Base-by-base conservation (phyloP, 2,113 vertebrate species). In the Nibea coibor region DNA sequence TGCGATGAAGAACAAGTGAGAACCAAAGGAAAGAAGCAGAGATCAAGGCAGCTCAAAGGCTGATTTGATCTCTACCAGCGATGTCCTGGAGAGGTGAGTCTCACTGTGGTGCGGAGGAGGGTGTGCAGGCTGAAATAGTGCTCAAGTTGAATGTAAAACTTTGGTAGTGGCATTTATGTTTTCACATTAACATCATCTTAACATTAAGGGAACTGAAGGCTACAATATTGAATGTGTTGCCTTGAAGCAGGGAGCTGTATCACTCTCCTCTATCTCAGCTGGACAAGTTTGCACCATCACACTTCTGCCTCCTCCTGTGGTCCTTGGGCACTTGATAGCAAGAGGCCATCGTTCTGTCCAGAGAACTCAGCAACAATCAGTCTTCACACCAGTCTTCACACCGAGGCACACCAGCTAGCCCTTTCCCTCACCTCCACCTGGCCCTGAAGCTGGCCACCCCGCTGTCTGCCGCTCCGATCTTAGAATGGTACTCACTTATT, bases 41-140 rank as follows among this genome's bases (percentile, higher is more conserved):
- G 78, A 90, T 88, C 80, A 90, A 87, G 74, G 83, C 35, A 47
- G 67, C 80, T 85, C 67, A 81, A 67, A 77, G 71, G 73, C 58
- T 59, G 82, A 86, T 86, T 84, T 88, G 63, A 88, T 87, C 80
- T 75, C 75, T 67, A 59, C 71, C 67, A 65, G 66, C 1, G 11
- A 71, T 42, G 72, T 87, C 65, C 72, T 77, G 63, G 63, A 78
- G 69, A 71, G 62, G 56, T 0, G 2, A 75, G 16, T 53, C 53
- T 78, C 61, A 65, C 58, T 6, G 61, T 20, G 48, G 26, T 26
- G 61, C 24, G 6, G 39, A 20, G 17, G 68, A 48, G 42, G 16
- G 31, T 28, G 75, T 39, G 50, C 53, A 72, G 48, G 57, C 73
- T 26, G 62, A 61, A 20, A 24, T 10, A 10, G 19, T 14, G 56